Evolutionary conservation across 2,113 vertebrate genomes (phyloP), one percentile per base, ranked within the genome.

Genomic region (Sapayoa aenigma): DNA sequence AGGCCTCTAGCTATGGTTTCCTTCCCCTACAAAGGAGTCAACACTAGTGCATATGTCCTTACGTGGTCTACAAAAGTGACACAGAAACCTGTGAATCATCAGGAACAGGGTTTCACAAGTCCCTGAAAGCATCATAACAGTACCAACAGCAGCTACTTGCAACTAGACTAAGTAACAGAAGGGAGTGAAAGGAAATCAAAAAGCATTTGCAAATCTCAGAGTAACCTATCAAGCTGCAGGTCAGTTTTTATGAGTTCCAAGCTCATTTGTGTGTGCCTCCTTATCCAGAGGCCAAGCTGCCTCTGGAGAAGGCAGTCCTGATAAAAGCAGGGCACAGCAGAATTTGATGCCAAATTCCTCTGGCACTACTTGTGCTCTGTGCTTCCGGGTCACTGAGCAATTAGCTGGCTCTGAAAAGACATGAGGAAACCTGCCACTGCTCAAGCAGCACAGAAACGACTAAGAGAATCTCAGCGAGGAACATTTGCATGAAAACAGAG

Each of bases 381-480:
- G 67, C 41, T 94, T 91, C 86, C 77, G 85, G 95, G 87, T 91
- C 93, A 92, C 82, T 52, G 56, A 9, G 2, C 85, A 86, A 88
- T 93, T 67, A 93, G 24, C 22, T 21, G 39, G 65, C 20, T 59
- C 87, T 50, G 63, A 86, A 93, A 42, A 91, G 85, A 93, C 19
- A 42, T 6, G 37, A 23, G 52, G 52, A 87, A 91, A 59, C 46
- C 1, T 0, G 46, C 42, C 59, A 52, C 14, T 17, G 33, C 33
- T 77, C 0, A 1, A 55, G 73, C 39, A 74, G 60, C 42, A 59
- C 33, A 59, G 72, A 90, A 63, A 30, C 1, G 0, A 52, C 60
- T 56, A 56, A 2, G 4, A 31, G 84, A 90, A 95, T 74, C 35
- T 74, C 78, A 83, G 2, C 88, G 53, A 86, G 63, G 4, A 80